These are phyloP conservation scores for Aethes cnicana DNA, from an alignment of 2,888 invertebrate species.

Conservation along the genomic window DNA sequence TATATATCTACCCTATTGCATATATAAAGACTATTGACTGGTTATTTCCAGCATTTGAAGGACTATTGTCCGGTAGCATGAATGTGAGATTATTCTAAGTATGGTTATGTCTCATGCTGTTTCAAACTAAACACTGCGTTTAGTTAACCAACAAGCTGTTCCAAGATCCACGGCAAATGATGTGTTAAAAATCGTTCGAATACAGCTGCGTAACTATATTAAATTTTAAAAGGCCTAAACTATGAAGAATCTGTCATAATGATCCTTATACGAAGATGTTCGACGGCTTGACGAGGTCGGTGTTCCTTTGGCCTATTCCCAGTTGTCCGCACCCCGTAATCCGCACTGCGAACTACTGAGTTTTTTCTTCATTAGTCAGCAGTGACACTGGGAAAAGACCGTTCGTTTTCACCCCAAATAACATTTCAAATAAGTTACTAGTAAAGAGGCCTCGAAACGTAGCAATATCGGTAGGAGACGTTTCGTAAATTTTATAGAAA, in stretches of 20 bases:
- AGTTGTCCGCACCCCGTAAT: no score
- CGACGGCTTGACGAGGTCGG: no score
- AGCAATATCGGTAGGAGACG: conserved; percentile 21
- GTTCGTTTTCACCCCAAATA: conserved; percentile 23
- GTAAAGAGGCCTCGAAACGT: conserved; percentile 19
- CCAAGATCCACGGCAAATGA: conserved; percentile 22
- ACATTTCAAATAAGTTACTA: conserved; percentile 13
- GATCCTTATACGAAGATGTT: no score
- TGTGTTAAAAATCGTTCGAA: conserved; percentile 11
- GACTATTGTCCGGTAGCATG: conserved; percentile 74
- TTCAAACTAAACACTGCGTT: conserved; percentile 23
- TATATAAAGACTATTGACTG: conserved; percentile 67
- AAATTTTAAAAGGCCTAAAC: conserved; percentile 40
- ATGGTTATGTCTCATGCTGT: conserved; percentile 36
- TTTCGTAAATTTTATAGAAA: conserved; percentile 46
- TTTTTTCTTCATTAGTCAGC: no score
- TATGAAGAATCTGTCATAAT: conserved; percentile 24
- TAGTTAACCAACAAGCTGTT: conserved; percentile 20
- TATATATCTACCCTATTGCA: conserved; percentile 60
- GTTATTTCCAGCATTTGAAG: conserved; percentile 58
- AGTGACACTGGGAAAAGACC: conserved; percentile 16
- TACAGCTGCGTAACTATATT: conserved; percentile 34
- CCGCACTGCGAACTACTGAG: no score
- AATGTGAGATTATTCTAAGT: conserved; percentile 74
- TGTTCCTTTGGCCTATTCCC: no score